Evolutionary conservation across 2,888 invertebrate genomes (phyloP).

Genomic region (Iphiclides podalirius): DNA sequence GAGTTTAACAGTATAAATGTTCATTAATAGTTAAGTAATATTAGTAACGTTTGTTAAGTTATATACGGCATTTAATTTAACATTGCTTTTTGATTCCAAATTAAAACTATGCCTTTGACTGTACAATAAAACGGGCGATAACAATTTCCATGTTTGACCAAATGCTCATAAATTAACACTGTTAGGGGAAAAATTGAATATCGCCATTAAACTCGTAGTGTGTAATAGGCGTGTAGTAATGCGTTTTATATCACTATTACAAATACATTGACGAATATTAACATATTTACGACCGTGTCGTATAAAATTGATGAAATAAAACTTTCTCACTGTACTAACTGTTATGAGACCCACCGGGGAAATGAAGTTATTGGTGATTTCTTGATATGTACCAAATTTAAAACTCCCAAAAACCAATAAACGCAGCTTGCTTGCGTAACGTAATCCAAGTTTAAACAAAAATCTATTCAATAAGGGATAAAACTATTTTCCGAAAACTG

Average conservation of each 20-base stretch:
- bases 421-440: too few species aligned
- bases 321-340: neutral
- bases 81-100: constrained; percentile 2
- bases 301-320: neutral
- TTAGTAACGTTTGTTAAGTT: too few species aligned
- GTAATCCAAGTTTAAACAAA: too few species aligned
- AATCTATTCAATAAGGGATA: too few species aligned
- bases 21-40: too few species aligned
- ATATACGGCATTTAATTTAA: too few species aligned
- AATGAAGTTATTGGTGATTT: neutral
- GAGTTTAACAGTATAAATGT: too few species aligned
- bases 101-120: neutral
- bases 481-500: too few species aligned
- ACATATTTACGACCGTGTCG: neutral
- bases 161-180: neutral
- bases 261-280: neutral
- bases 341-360: neutral
- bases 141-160: too few species aligned
- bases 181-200: neutral
- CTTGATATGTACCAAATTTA: neutral
- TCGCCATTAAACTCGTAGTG: neutral
- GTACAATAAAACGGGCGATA: too few species aligned
- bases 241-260: neutral
- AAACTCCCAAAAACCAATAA: too few species aligned
- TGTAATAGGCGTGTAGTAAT: neutral